phyloP scores from a whole-genome alignment of 2,888 invertebrate species.

The Parnassius glacialis region DNA sequence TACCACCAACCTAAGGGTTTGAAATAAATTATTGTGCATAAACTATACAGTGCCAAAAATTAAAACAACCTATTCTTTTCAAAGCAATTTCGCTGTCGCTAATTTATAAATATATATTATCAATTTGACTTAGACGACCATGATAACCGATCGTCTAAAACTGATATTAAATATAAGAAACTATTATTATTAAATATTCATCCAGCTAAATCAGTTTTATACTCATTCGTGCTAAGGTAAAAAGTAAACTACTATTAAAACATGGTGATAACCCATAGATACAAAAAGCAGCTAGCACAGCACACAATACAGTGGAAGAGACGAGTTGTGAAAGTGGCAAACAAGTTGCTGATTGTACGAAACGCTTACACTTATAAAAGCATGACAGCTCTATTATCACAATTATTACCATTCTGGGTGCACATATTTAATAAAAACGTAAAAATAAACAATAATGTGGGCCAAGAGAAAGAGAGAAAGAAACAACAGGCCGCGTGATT shows the following conservation, averaged over 20 bases:
- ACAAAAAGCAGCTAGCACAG: constrained; percentile 81
- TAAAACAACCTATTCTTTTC: constrained; percentile 46
- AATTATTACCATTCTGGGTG: constrained; percentile 67
- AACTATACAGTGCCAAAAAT: constrained; percentile 74
- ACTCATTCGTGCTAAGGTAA: constrained; percentile 62
- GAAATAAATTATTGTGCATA: constrained; percentile 55
- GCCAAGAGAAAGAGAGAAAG: constrained; percentile 68
- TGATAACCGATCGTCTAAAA: no score
- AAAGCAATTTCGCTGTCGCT: constrained; percentile 41
- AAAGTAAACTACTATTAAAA: constrained; percentile 66
- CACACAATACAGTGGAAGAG: constrained; percentile 80
- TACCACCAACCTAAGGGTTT: constrained; percentile 18
- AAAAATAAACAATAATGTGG: constrained; percentile 58
- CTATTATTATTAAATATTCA: background rate
- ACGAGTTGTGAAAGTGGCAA: constrained; percentile 78
- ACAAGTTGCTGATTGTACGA: constrained; percentile 76
- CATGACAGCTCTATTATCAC: constrained; percentile 80
- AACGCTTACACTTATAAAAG: constrained; percentile 79
- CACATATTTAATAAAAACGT: constrained; percentile 53
- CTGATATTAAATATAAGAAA: constrained; percentile 2
- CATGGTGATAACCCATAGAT: constrained; percentile 78
- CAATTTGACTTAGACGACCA: background rate
- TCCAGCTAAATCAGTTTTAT: constrained; percentile 4
- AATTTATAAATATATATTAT: constrained; percentile 24
- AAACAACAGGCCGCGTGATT: constrained; percentile 23